Conservation (phyloP, 1,140 invertebrate genomes). For the Zaprionus kolodkinae region DNA sequence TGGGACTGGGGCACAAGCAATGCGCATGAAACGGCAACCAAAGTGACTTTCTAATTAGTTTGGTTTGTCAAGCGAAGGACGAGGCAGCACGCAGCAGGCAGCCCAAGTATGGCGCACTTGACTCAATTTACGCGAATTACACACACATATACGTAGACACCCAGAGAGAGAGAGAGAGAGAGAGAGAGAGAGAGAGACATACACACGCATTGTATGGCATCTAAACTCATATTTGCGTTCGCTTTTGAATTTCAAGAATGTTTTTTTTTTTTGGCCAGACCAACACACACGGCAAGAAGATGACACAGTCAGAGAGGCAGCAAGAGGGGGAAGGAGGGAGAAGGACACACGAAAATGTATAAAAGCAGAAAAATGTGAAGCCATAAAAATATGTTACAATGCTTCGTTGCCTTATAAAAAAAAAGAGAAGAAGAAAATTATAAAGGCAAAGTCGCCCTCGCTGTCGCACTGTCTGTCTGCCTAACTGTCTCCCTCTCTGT, state of each 20-base stretch:
- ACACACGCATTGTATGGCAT: constrained; percentile 46
- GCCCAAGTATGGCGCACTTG: constrained; percentile 67
- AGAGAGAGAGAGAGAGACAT: too few species aligned
- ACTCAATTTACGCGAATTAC: constrained; percentile 66
- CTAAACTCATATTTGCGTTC: constrained; percentile 70
- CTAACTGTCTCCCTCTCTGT: constrained; percentile 14
- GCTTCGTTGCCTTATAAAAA: constrained; percentile 76
- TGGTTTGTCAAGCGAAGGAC: constrained; percentile 67
- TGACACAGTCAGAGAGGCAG: neutral
- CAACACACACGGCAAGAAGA: constrained; percentile 9
- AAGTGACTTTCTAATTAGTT: constrained; percentile 82
- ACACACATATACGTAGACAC: neutral
- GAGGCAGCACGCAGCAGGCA: constrained; percentile 12
- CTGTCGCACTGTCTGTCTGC: constrained; percentile 38
- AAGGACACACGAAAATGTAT: constrained; percentile 64
- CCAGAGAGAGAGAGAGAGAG: too few species aligned
- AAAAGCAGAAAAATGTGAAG: constrained; percentile 71
- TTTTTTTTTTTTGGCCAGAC: constrained; percentile 37
- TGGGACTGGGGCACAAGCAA: neutral
- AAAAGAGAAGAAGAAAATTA: constrained; percentile 52
- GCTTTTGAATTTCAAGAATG: constrained; percentile 76
- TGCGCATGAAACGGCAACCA: constrained; percentile 52
- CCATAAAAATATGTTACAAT: constrained; percentile 82
- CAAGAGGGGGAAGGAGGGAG: neutral
- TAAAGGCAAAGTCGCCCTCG: constrained; percentile 58